Evolutionary conservation across 64 coral and sea anemone genomes (phyloP), one percentile per base, ranked within the genome.

Genomic region (Porites lutea): DNA sequence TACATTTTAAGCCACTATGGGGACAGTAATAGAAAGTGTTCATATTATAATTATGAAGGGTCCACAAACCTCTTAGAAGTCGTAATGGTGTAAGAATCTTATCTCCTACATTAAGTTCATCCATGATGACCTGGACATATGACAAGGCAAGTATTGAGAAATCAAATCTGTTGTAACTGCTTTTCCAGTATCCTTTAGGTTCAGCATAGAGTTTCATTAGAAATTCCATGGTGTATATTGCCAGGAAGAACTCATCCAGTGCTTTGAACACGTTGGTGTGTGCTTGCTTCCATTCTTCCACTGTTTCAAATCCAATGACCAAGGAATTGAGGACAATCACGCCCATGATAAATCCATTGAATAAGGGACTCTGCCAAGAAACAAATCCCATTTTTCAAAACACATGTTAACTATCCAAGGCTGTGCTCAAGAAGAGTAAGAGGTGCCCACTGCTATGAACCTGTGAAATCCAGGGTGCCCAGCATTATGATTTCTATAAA

Each of bases 171-270:
- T 99, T 99, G 50, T 99, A 99, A 60, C 97, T 99, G 83, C 95
- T 99, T 84, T 91, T 99, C 97, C 97, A 99, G 48, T 99, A 99
- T 2, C 88, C 91, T 37, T 15, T 48, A 1, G 97, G 97, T 66
- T 99, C 97, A 8, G 97, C 91, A 52, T 99, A 99, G 27, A 99
- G 14, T 45, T 99, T 99, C 88, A 99, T 54, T 6, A 99, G 62
- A 78, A 99, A 99, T 63, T 99, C 97, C 82, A 99, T 93, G n/a
- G 97, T 99, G 84, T 99, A 99, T 15, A 99, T 88, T 1, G 97
- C 85, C 47, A 99, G 78, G 65, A 99, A 99, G 0, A 99, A 72
- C 20, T 99, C 97, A 83, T 99, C 97, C 13, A 96, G 15, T 9
- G 82, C 78, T 27, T 96, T 95, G 70, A 99, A 96, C 22, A 89